Evolutionary conservation across 2,113 vertebrate genomes (phyloP).

Genomic region (Channa argus): DNA sequence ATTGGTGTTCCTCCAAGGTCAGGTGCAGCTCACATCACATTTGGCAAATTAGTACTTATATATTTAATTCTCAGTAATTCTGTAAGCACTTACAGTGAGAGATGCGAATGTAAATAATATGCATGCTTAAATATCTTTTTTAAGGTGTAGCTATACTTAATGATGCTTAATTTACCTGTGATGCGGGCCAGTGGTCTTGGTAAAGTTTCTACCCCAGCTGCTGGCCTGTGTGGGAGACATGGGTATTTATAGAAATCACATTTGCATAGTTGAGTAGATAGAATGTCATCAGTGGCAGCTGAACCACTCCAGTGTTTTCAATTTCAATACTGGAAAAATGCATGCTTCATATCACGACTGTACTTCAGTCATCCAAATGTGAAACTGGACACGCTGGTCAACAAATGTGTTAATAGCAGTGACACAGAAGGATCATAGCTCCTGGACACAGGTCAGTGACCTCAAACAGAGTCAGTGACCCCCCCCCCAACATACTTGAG

Average conservation of each 20-base stretch:
- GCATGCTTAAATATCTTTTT: not conserved
- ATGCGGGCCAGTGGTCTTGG: not conserved
- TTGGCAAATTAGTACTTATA: too few species aligned
- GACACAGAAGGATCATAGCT: not conserved
- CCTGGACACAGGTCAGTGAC: not conserved
- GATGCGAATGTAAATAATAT: not conserved
- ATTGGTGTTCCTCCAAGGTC: not conserved
- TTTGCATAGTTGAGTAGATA: not conserved
- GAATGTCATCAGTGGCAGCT: conserved; percentile 2
- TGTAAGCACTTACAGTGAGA: conserved; percentile 32
- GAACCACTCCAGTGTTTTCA: conserved; percentile 14
- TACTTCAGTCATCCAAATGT: conserved; percentile 13
- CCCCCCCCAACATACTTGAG: not conserved
- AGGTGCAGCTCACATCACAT: not conserved
- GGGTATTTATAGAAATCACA: conserved; percentile 28
- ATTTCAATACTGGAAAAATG: conserved; percentile 15
- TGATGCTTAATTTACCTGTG: conserved; percentile 43
- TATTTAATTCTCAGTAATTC: conserved; percentile 1
- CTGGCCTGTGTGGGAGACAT: conserved; percentile 60
- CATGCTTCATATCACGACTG: not conserved
- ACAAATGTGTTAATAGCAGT: not conserved
- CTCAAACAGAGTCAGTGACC: too few species aligned
- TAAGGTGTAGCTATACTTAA: not conserved
- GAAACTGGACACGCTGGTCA: conserved; percentile 15
- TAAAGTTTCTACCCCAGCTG: conserved; percentile 46